Evolutionary conservation across 92 coral and sea anemone genomes (phyloP).

Genomic region (Epizoanthus fatuus): DNA sequence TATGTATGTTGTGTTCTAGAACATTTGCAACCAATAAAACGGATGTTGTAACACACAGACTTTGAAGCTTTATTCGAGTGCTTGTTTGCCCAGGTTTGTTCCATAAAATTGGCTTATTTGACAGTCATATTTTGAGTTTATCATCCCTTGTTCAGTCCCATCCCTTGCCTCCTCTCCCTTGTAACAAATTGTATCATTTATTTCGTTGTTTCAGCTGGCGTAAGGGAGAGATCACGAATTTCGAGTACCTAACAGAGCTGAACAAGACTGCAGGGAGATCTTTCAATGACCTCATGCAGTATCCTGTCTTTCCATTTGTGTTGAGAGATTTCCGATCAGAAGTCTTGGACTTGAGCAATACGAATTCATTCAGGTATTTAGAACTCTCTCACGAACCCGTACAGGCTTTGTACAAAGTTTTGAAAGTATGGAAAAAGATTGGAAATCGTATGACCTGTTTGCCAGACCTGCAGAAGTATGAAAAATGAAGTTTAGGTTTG

Average conservation of each 20-base stretch:
- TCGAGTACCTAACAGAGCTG: conserved; percentile 93
- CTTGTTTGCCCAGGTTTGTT: neutral
- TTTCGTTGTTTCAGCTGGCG: conserved; percentile 82
- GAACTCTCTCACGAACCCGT: neutral
- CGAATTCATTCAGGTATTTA: conserved; percentile 79
- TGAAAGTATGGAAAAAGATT: no score
- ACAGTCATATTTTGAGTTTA: neutral
- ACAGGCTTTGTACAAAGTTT: neutral
- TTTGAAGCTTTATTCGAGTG: no score
- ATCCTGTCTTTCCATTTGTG: conserved; percentile 98
- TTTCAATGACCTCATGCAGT: conserved; percentile 99
- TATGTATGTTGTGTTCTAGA: no score
- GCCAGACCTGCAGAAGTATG: no score
- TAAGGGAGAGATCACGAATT: conserved; percentile 90
- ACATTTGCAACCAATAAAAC: no score
- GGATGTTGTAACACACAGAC: no score
- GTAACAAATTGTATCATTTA: neutral
- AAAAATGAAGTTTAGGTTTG: no score
- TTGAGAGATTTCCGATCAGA: conserved; percentile 87
- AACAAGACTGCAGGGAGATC: conserved; percentile 98
- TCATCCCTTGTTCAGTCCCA: neutral
- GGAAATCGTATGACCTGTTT: no score
- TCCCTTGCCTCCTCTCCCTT: no score
- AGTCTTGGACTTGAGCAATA: conserved; percentile 88
- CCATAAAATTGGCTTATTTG: neutral